phyloP scores from a whole-genome alignment of 2,113 vertebrate genomes.

The Callipepla squamata region DNA sequence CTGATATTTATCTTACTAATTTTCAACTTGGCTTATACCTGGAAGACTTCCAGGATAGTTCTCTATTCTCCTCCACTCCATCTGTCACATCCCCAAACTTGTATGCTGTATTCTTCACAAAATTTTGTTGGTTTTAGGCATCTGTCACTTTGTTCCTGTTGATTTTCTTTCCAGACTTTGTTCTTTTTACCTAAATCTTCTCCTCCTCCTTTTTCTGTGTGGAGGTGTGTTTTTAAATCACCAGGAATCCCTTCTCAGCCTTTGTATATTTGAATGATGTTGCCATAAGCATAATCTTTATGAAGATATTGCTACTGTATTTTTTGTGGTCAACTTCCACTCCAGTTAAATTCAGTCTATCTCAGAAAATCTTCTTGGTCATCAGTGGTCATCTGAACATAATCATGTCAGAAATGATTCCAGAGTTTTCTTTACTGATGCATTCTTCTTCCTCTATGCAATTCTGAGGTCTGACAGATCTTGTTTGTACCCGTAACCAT shows the following conservation, averaged over 20 bases:
- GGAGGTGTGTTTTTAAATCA: constrained; percentile 36
- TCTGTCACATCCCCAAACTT: constrained; percentile 36
- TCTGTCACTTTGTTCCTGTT: constrained; percentile 50
- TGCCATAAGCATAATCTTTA: background rate
- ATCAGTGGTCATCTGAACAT: background rate
- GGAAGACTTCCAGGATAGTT: constrained; percentile 61
- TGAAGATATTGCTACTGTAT: background rate
- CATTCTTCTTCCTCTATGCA: background rate
- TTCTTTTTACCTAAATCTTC: constrained; percentile 16
- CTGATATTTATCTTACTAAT: constrained; percentile 38
- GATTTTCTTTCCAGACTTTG: constrained; percentile 3
- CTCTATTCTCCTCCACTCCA: constrained; percentile 68
- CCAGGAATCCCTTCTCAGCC: background rate
- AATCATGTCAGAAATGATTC: background rate
- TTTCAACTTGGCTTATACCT: constrained; percentile 54
- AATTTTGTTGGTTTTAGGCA: constrained; percentile 42
- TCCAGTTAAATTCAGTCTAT: background rate
- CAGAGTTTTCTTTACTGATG: background rate
- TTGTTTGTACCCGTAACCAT: background rate
- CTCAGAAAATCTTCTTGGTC: background rate
- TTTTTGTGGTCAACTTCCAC: background rate
- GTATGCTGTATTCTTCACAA: constrained; percentile 7
- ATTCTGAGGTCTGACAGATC: background rate
- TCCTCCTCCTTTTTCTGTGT: background rate
- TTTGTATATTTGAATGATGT: background rate